phyloP scores from a whole-genome alignment of 1,140 invertebrate genomes.

The Grapholita molesta region DNA sequence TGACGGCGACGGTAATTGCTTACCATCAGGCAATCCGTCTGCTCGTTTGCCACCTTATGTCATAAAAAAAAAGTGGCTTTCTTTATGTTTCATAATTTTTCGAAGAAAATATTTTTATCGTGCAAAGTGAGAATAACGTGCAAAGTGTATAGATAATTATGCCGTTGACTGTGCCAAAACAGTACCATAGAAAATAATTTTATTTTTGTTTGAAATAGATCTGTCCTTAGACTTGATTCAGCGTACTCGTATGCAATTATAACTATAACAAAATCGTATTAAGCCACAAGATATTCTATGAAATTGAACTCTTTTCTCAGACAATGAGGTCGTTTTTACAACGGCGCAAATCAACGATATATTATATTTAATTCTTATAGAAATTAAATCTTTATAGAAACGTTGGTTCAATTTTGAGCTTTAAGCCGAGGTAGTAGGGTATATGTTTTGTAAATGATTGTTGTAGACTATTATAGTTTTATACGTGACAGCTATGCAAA shows the following conservation, averaged over 20 bases:
- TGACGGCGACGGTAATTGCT: too few relatives aligned
- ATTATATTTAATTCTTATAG: background rate
- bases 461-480: slow-evolving; percentile 37
- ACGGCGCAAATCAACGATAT: background rate
- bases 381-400: background rate
- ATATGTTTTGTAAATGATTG: slow-evolving; percentile 18
- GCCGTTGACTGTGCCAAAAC: too few relatives aligned
- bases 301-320: background rate
- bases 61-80: too few relatives aligned
- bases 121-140: too few relatives aligned
- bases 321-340: background rate
- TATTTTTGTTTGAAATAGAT: slow-evolving; percentile 25
- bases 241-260: background rate
- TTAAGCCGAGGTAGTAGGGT: slow-evolving; percentile 20
- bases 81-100: too few relatives aligned
- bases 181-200: background rate
- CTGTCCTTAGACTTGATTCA: slow-evolving; percentile 36
- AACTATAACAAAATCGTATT: background rate
- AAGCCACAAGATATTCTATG: background rate
- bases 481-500: slow-evolving; percentile 49
- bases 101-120: too few relatives aligned
- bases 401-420: background rate
- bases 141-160: too few relatives aligned
- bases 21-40: too few relatives aligned
- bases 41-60: too few relatives aligned